Base-by-base conservation (phyloP, 2,797 vertebrate genomes). In the Nannoperca obscura region DNA sequence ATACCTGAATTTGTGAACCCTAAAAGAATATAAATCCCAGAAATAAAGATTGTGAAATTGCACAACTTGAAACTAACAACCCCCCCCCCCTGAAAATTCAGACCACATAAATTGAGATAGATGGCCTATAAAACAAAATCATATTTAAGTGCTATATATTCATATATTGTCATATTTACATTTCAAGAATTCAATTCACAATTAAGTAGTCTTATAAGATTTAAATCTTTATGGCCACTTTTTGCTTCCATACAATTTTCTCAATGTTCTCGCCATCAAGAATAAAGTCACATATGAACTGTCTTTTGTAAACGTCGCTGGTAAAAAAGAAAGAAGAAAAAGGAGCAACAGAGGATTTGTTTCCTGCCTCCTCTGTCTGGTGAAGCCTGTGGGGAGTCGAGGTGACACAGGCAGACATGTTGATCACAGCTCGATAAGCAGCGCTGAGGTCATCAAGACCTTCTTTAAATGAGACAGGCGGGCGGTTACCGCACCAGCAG, bases 401-500 rank as follows among this genome's bases (percentile, higher is more conserved):
- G n/a, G 78, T 82, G 77, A 73, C 80, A 76, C 68, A 46, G 58
- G 71, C 74, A 67, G 82, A 86, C 70, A 74, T 84, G 89, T 84
- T 90, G 86, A 92, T 89, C 80, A 82, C 88, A 84, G 82, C 86
- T 87, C 76, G 74, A 75, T 75, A 80, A 86, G 88, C 84, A 63
- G 78, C 61, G 1, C 78, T 38, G 83, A 83, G 87, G 85, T 90
- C 89, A 88, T 90, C 84, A 76, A 78, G 72, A 85, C 73, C 78
- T 69, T 61, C 78, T 86, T 73, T 67, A 85, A 84, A 88, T 79
- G 84, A 90, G 81, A 87, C 53, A 36, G 84, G 69, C 75, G 72
- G 80, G 80, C 78, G 46, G 90, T 95, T 92, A 80, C 92, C 91
- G 20, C 38, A 75, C 93, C 91, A 93, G 94, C 92, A 83, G 84